Percentiles rank a stretch among this genome's conserved stretches.
These are phyloP conservation scores for Sebastes itinus DNA, from an alignment of 2,797 vertebrate species.

Conservation along the genomic window DNA sequence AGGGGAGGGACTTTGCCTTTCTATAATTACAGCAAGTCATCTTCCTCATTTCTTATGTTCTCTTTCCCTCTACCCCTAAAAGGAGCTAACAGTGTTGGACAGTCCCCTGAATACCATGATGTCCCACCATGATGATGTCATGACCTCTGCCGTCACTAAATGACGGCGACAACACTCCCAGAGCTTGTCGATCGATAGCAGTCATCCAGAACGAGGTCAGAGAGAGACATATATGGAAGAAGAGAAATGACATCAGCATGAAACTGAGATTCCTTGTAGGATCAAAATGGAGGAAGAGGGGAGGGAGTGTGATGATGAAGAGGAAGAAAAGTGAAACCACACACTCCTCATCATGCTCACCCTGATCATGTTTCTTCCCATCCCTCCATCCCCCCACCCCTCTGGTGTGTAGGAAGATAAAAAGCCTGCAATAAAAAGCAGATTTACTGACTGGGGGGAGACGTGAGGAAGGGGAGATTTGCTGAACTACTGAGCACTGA, in stretches of 20 bases:
- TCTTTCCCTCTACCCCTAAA: not conserved
- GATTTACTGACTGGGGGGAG: slow-evolving; percentile 59
- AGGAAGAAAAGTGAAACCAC: slow-evolving; percentile 29
- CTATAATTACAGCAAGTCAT: not conserved
- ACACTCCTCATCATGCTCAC: slow-evolving; percentile 28
- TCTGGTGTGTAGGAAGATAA: slow-evolving; percentile 43
- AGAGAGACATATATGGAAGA: not conserved
- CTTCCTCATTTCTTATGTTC: not conserved
- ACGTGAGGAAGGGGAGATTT: slow-evolving; percentile 15
- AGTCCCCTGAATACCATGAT: not conserved
- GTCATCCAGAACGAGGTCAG: slow-evolving; percentile 33
- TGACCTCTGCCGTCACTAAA: slow-evolving; percentile 6
- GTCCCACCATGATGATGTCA: slow-evolving; percentile 19
- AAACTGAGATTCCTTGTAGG: slow-evolving; percentile 19
- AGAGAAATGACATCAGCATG: not conserved
- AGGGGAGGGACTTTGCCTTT: no score
- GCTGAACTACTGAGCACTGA: slow-evolving; percentile 24
- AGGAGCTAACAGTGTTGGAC: not conserved
- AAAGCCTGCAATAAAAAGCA: slow-evolving; percentile 61
- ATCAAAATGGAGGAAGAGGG: slow-evolving; percentile 28
- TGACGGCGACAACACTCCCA: not conserved
- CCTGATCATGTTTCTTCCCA: slow-evolving; percentile 25
- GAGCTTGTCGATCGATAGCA: slow-evolving; percentile 34
- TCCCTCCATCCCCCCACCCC: not conserved
- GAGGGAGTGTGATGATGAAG: slow-evolving; percentile 17